Conservation (phyloP, 2,888 invertebrate genomes). For the Nymphalis urticae region DNA sequence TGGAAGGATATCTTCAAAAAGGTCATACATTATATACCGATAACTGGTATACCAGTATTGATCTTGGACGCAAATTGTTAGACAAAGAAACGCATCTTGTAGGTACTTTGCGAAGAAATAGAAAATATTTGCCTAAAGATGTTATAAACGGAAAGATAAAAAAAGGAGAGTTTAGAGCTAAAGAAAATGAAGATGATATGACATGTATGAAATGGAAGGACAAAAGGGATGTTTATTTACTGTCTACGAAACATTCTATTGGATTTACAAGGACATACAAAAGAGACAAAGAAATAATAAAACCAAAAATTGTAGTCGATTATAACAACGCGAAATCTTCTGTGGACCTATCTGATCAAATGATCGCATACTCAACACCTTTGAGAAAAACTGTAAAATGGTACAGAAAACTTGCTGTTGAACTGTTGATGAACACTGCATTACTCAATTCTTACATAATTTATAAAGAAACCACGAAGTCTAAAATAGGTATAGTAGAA, state of each 20-base stretch:
- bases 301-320: slow-evolving; percentile 32
- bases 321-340: slow-evolving; percentile 28
- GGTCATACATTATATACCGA: slow-evolving; percentile 33
- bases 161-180: slow-evolving; percentile 35
- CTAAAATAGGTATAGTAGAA: slow-evolving; percentile 37
- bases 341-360: slow-evolving; percentile 32
- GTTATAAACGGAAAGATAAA: slow-evolving; percentile 38
- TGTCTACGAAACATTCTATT: slow-evolving; percentile 40
- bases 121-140: slow-evolving; percentile 41
- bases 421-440: slow-evolving; percentile 34
- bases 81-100: slow-evolving; percentile 37
- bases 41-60: slow-evolving; percentile 39
- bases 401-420: slow-evolving; percentile 35
- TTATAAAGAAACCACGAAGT: slow-evolving; percentile 37
- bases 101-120: slow-evolving; percentile 35
- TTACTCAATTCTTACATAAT: slow-evolving; percentile 39
- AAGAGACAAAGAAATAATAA: slow-evolving; percentile 33
- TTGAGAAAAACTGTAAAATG: slow-evolving; percentile 35
- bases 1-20: slow-evolving; percentile 28
- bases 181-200: slow-evolving; percentile 33
- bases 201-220: slow-evolving; percentile 41
- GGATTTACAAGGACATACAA: slow-evolving; percentile 35
- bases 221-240: slow-evolving; percentile 38
- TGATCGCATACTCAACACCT: slow-evolving; percentile 34
- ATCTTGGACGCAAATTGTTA: slow-evolving; percentile 26